phyloP scores from a whole-genome alignment of 2,113 vertebrate species.

The Plecturocebus donacophilus region DNA sequence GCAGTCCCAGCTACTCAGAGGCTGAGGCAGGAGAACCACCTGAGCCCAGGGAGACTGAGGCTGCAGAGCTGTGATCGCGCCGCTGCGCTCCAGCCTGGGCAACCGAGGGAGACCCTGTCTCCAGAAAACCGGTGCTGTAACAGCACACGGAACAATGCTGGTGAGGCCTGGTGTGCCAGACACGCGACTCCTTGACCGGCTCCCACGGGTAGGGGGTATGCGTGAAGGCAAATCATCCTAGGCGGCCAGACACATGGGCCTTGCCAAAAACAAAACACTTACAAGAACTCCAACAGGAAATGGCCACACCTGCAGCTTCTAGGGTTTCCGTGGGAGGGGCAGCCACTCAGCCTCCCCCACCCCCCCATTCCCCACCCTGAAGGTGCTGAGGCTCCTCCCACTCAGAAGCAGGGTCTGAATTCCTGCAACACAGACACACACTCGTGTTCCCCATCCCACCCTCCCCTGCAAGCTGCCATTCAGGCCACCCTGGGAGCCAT shows the following conservation, averaged over 20 bases:
- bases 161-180: too few relatives aligned
- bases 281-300: not conserved
- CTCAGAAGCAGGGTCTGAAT: not conserved
- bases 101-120: not conserved
- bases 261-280: not conserved
- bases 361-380: not conserved
- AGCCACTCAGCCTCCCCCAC: fast-evolving
- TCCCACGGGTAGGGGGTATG: fast-evolving
- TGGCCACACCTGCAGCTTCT: fast-evolving
- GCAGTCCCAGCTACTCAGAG: not conserved
- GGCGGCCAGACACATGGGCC: not conserved
- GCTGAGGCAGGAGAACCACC: not conserved
- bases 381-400: too few relatives aligned
- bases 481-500: not conserved
- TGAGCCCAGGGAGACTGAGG: not conserved
- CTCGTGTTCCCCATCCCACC: fast-evolving
- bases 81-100: not conserved
- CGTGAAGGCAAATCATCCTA: fast-evolving
- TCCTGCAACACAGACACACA: fast-evolving
- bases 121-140: too few relatives aligned
- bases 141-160: fast-evolving
- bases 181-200: fast-evolving
- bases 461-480: not conserved
- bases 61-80: too few relatives aligned
- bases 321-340: fast-evolving